Evolutionary conservation across 2,797 vertebrate species (phyloP).

Genomic region (Falco biarmicus): DNA sequence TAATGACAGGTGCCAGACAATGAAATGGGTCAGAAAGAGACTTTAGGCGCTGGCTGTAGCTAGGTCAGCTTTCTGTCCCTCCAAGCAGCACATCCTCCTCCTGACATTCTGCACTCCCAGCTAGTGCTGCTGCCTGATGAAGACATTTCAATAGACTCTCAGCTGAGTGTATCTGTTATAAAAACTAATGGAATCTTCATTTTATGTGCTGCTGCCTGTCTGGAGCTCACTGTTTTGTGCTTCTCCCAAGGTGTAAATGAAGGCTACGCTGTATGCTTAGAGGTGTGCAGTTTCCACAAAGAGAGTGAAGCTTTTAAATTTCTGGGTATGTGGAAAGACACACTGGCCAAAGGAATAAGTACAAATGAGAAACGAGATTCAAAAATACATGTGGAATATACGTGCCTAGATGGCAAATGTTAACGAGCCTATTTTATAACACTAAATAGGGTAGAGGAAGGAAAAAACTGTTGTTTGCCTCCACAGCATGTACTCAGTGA

Average conservation of each 20-base stretch:
- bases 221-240: neutral
- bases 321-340: neutral
- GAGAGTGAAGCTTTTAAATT: neutral
- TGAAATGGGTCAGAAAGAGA: conserved; percentile 92
- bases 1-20: conserved; percentile 92
- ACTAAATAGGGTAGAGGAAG: conserved; percentile 72
- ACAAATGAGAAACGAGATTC: conserved; percentile 62
- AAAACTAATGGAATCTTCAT: conserved; percentile 31
- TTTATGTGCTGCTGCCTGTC: neutral
- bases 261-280: neutral
- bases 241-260: conserved; percentile 1
- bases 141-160: conserved; percentile 45
- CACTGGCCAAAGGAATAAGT: conserved; percentile 46
- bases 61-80: conserved; percentile 56
- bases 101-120: conserved; percentile 6
- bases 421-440: conserved; percentile 80
- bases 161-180: neutral
- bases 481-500: conserved; percentile 80
- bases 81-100: conserved; percentile 12
- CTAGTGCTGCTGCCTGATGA: conserved; percentile 23
- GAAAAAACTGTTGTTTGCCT: conserved; percentile 81
- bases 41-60: conserved; percentile 54
- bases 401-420: conserved; percentile 75
- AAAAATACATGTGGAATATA: conserved; percentile 74
- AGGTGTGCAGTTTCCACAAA: neutral